Base-by-base conservation (phyloP, 2,888 invertebrate genomes). In the Gerris lacustris region DNA sequence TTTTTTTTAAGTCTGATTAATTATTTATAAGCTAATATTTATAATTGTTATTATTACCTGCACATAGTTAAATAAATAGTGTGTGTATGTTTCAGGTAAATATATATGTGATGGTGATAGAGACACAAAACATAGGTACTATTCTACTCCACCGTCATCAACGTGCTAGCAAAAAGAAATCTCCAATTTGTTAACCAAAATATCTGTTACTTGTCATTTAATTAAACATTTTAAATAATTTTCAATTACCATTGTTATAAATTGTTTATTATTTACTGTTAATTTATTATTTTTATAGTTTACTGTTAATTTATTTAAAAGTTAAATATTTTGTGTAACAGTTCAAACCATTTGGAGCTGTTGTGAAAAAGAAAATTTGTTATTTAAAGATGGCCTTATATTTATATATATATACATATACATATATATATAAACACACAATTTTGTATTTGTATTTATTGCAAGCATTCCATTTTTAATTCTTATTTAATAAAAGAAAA, bases 51-150 rank as follows among this genome's bases (percentile, higher is more conserved):
- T 31, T 31, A 31, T 31, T 31, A 31, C 31, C 31, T 31, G 31
- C 31, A 31, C 31, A 31, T 31, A 31, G 1, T 31, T 31, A 31
- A 31, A 2, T 31, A 4, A 31, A 31, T 31, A 31, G 31, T 31
- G 31, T 4, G 1, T 31, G 31, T 31, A 55, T 64, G 17, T 64
- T 64, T 7, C 64, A 87, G 87, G 87, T 73, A 91, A 90, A 84
- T 92, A 92, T 79, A 89, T 91, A 77, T 92, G 92, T 82, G 91
- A 91, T 82, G 90, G 90, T 76, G 90, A 91, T 79, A 82, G 84
- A 17, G 83, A 83, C 75, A 79, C 80, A 63, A 80, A 81, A 74
- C 80, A 79, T 72, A 80, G 83, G 67, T 83, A 83, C 75, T 64
- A n/a, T 9, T 82, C 83, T 69, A 81, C 82, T 70, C 82, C 83